These are phyloP conservation scores for Aphaenogaster rudis DNA, from an alignment of 1,140 invertebrate genomes.

Conservation along the genomic window DNA sequence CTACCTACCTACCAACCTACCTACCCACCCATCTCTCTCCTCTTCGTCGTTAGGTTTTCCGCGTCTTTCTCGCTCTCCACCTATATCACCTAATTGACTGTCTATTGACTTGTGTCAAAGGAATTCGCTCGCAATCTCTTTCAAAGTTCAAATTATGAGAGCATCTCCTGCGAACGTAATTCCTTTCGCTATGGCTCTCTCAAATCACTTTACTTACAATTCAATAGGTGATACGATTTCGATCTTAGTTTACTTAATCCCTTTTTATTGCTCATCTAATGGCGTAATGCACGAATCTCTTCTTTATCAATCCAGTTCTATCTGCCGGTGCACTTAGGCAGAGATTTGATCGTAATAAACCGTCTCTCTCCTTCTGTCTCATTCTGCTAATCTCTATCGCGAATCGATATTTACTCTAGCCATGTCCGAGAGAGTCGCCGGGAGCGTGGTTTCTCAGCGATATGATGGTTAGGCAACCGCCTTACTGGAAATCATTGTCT, in stretches of 20 bases:
- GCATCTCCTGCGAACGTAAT: neutral
- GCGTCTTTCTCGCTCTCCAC: neutral
- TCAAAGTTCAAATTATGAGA: neutral
- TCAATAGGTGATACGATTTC: conserved; percentile 33
- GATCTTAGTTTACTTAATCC: conserved; percentile 41
- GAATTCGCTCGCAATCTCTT: neutral
- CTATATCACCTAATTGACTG: neutral
- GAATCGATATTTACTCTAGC: conserved; percentile 31
- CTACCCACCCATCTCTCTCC: conserved; percentile 29
- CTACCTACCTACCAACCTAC: conserved; percentile 65
- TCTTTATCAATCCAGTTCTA: conserved; percentile 36
- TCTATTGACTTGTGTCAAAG: neutral
- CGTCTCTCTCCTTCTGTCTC: conserved; percentile 24
- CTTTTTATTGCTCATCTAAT: neutral
- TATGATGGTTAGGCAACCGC: conserved; percentile 60
- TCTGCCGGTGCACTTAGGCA: neutral
- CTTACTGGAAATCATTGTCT: conserved; percentile 68
- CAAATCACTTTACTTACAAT: conserved; percentile 47
- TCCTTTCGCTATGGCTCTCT: neutral
- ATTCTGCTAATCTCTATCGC: neutral
- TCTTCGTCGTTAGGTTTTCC: neutral
- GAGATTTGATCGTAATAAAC: conserved; percentile 47
- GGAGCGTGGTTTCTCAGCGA: conserved; percentile 59
- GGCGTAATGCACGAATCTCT: conserved; percentile 16
- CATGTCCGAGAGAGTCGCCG: conserved; percentile 7